Base-by-base conservation (phyloP, 2,113 vertebrate species). In the Nothocercus julius region DNA sequence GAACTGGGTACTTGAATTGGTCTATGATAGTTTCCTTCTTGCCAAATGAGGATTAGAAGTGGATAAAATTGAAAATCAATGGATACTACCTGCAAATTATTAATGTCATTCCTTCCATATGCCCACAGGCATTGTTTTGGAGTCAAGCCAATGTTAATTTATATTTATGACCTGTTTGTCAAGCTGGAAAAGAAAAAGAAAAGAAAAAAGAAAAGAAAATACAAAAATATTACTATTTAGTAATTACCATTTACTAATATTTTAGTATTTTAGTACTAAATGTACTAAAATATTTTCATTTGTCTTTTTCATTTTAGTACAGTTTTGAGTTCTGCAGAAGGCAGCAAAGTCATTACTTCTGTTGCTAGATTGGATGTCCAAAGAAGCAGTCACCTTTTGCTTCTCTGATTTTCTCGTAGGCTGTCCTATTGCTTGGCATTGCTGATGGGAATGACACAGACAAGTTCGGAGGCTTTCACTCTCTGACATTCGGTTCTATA, bases 61-160 rank as follows among this genome's bases (percentile, higher is more conserved):
- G 34, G 63, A 94, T 13, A 93, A 90, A 85, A 54, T 18, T 88
- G 75, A 63, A 66, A 89, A 77, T 51, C 85, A 63, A 86, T 78
- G 94, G 96, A 95, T 45, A 80, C 21, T 91, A 44, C 76, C 36
- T 69, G 86, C 63, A 94, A 96, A 90, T 95, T 97, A 94, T 94
- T 95, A 81, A 66, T 96, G 81, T 96, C 22, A 77, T 93, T 97
- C 87, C 80, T 90, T 85, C 66, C 40, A 38, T 61, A 40, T 89
- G 34, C 85, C 92, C 74, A 84, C 32, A 80, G 95, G 75, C 67
- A 89, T 87, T 96, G 86, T 97, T 92, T 90, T 73, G 93, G 88
- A 96, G 85, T 91, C 63, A 82, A 89, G 93, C 70, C 66, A 91
- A 81, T 30, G 56, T 51, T 97, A 96, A 97, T 95, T 97, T 96